Evolutionary conservation across 35 echinoderm and acorn worm genomes (phyloP).

Genomic region (Lytechinus pictus): DNA sequence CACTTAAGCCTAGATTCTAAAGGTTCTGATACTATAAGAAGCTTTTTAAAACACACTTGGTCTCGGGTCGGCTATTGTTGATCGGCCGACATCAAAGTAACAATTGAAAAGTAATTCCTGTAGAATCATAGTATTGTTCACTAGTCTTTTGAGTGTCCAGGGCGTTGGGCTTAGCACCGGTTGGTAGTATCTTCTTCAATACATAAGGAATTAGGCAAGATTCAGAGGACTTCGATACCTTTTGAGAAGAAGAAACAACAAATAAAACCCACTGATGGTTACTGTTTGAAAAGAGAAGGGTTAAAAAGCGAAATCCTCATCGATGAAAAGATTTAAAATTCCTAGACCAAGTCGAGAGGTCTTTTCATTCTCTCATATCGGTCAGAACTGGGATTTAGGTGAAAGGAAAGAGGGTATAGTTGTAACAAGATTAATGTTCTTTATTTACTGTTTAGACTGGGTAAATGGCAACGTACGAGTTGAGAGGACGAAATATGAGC

Average conservation of each 20-base stretch:
- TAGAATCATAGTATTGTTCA: conserved; percentile 21
- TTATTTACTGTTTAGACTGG: conserved; percentile 33
- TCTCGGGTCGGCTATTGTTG: neutral
- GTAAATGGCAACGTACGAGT: neutral
- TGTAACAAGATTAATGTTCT: conserved; percentile 39
- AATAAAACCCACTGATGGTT: conserved; percentile 14
- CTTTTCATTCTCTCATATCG: neutral
- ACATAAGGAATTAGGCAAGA: neutral
- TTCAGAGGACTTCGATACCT: neutral
- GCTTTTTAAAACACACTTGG: conserved; percentile 43
- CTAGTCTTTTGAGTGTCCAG: conserved; percentile 30
- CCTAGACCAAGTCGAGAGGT: neutral
- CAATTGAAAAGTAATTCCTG: conserved; percentile 35
- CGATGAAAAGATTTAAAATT: neutral
- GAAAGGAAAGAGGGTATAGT: conserved; percentile 9
- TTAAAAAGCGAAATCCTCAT: neutral
- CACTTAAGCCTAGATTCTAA: neutral
- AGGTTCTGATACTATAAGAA: conserved; percentile 33
- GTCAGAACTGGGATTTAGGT: neutral
- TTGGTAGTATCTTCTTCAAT: neutral
- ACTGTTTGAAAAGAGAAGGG: neutral
- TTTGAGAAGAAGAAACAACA: conserved; percentile 11
- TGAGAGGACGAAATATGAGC: neutral
- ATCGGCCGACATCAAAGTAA: conserved; percentile 42
- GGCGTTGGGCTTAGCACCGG: conserved; percentile 21